Base-by-base conservation (phyloP, 2,113 vertebrate genomes). In the Campylomormyrus numenius region DNA sequence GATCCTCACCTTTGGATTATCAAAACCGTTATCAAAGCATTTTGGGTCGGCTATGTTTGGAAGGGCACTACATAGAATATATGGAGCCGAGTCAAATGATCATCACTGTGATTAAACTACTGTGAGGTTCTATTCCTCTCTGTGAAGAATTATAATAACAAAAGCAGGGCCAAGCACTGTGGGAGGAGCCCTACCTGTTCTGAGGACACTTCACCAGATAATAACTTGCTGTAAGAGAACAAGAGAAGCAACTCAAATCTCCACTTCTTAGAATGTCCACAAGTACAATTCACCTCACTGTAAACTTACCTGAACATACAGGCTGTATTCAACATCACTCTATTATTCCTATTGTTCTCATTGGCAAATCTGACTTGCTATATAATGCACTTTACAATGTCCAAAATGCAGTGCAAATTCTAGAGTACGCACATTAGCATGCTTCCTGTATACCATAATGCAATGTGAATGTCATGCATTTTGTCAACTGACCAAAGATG, bases 131-230 rank as follows among this genome's bases (percentile, higher is more conserved):
- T 24, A 21, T 70, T 87, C 9, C 45, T 53, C 0, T 58, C 62
- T 49, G 4, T 70, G 56, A 62, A 62, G 42, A 62, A n/a, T n/a
- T 13, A 9, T n/a, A 46, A 66, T 27, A n/a, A 35, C 8, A 49
- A 13, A 39, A 31, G 62, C 13, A 80, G 86, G 42, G 8, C 49
- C 31, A 49, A 0, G 49, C 11, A 1, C 45, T 87, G 3, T 19
- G 19, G 24, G 27, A 56, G 17, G 48, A 86, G 85, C 91, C 96
- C 88, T 95, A 98, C 98, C 98, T 98, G 96, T 97, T 98, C 90
- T 98, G 97, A 2, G 97, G 95, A 35, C 96, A 97, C 95, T 97
- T 98, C 94, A 98, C 97, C 95, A 98, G 94, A 94, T 96, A 96
- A 94, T 97, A 97, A 92, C 95, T 97, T 93, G 96, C 98, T 99